Base-by-base conservation (phyloP, 1,140 invertebrate genomes). In the Sitobion miscanthi region DNA sequence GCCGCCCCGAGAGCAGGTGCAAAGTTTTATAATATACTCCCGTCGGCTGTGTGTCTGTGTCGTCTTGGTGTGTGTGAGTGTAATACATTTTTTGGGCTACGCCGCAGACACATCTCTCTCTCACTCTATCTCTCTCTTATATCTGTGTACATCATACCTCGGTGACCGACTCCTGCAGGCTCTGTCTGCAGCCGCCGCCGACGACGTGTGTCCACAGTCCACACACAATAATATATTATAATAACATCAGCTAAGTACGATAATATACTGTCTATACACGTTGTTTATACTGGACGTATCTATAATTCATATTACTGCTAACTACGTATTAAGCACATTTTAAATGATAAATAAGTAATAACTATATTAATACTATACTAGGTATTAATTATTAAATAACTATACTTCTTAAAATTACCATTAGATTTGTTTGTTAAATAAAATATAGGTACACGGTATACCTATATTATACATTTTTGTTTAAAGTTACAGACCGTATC, bases 1-100 rank as follows among this genome's bases (percentile, higher is more conserved):
- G 86, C 86, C n/a, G 86, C 86, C 87, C 49, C 49, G 49, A 54
- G 87, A 89, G 87, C 87, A 89, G 87, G 87, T 89, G 87, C 87
- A 89, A 89, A 89, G 87, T 89, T 89, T 89, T 89, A 89, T n/a
- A 86, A 86, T 30, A 86, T 17, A 47, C 45, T 86, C 42, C 45
- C 85, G 85, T 86, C 49, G 25, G 49, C 49, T n/a, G 49, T n/a
- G 88, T 77, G 30, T 77, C 62, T 77, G 62, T 77, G 14, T 77
- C 30, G 25, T 69, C 57, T 23, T 14, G 2, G 47, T 87, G 45
- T 49, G 45, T n/a, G 82, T 85, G 83, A 23, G 42, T n/a, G 47
- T n/a, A n/a, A 35, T 20, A 87, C 86, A 49, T 85, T 85, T 85
- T 85, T 85, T 25, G 83, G 83, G 21, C 83, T n/a, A 77, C 62